A percentile compares a stretch with the other conserved stretches of the same genome.
These are phyloP conservation scores for Parapsyche elsis DNA, from an alignment of 1,140 invertebrate species.

Conservation along the genomic window DNA sequence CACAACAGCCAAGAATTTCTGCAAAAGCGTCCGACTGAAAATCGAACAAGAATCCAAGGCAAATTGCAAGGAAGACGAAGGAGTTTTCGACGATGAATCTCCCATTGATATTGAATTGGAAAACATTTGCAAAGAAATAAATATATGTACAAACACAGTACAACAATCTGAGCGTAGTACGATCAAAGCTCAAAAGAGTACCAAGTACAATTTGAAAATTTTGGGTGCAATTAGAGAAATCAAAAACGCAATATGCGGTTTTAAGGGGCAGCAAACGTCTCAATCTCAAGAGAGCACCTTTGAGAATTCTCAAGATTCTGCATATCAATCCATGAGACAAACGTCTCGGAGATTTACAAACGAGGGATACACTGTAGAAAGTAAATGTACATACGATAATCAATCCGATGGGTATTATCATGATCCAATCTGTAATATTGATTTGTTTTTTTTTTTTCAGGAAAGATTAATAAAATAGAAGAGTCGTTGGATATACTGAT, in stretches of 20 bases:
- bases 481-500: background rate
- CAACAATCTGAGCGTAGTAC: background rate
- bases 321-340: constrained; percentile 38
- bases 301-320: constrained; percentile 53
- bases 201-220: background rate
- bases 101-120: background rate
- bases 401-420: no score
- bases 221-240: constrained; percentile 33
- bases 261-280: background rate
- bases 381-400: background rate
- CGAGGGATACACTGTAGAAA: background rate
- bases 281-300: background rate
- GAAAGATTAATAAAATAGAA: background rate
- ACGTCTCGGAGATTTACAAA: constrained; percentile 1
- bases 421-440: no score
- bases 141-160: background rate
- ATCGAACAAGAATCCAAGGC: background rate
- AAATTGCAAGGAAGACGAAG: background rate
- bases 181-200: background rate
- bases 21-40: constrained; percentile 36
- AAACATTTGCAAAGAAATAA: background rate
- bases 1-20: constrained; percentile 36
- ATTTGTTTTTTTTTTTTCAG: background rate
- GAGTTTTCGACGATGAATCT: background rate
- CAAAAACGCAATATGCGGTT: constrained; percentile 19